Evolutionary conservation across 1,140 invertebrate genomes (phyloP).

Genomic region (Drosophila willistoni): DNA sequence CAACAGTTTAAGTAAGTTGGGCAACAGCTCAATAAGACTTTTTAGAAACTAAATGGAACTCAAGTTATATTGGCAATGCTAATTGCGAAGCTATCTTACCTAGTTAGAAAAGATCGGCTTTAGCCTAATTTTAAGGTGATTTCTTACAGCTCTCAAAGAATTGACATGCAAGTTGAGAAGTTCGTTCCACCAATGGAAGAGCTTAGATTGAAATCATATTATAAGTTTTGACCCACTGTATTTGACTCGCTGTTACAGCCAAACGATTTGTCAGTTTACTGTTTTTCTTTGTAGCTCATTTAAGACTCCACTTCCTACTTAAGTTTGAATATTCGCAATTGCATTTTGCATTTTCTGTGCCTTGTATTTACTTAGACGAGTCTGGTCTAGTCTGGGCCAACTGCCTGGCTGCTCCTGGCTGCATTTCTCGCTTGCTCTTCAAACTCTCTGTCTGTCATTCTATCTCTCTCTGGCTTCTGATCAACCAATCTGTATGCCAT

Average conservation of each 20-base stretch:
- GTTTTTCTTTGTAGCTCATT: conserved; percentile 56
- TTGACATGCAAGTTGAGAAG: no score
- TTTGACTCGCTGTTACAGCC: conserved; percentile 31
- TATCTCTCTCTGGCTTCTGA: conserved; percentile 5
- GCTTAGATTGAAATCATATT: no score
- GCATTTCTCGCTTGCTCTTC: neutral
- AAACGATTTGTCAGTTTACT: conserved; percentile 72
- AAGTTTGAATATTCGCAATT: conserved; percentile 74
- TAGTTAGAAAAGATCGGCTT: no score
- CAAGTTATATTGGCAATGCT: no score
- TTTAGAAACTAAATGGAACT: no score
- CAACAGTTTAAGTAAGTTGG: no score
- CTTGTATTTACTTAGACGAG: conserved; percentile 59
- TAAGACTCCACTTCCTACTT: conserved; percentile 74
- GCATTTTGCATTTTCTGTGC: conserved; percentile 63
- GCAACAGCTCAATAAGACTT: no score
- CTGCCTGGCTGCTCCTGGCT: conserved; percentile 1
- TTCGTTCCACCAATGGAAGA: no score
- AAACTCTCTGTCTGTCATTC: neutral
- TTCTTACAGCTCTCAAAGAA: no score
- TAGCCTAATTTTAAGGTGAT: no score
- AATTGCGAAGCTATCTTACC: no score
- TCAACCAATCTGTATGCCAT: conserved; percentile 23
- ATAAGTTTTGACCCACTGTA: conserved; percentile 20
- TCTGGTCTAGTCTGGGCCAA: conserved; percentile 10